Conservation (phyloP, 2,797 vertebrate genomes). For the Limosa lapponica region DNA sequence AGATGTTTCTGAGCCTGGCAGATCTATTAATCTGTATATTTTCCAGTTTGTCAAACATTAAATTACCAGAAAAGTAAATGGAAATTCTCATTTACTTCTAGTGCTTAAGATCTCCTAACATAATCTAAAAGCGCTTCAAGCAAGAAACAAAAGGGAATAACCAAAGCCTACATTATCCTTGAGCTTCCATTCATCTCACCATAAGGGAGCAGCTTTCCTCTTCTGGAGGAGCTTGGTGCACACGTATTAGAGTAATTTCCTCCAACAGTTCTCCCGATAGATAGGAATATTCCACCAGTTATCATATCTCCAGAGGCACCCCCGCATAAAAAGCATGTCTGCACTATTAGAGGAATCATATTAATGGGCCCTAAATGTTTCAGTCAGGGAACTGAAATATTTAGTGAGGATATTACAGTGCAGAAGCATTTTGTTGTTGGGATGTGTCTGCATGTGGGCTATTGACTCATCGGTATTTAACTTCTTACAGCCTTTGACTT, state of each 20-base stretch:
- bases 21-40: slow-evolving; percentile 68
- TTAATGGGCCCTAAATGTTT: slow-evolving; percentile 53
- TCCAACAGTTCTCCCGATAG: slow-evolving; percentile 35
- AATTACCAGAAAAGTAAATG: slow-evolving; percentile 67
- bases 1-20: slow-evolving; percentile 40
- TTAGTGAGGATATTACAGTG: neutral
- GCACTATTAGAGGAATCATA: slow-evolving; percentile 30
- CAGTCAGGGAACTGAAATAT: slow-evolving; percentile 26
- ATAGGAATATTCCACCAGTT: slow-evolving; percentile 31
- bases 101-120: slow-evolving; percentile 27
- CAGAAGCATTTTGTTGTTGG: slow-evolving; percentile 7
- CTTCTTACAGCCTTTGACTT: slow-evolving; percentile 18
- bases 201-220: neutral
- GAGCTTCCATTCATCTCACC: slow-evolving; percentile 37
- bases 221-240: slow-evolving; percentile 23
- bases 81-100: slow-evolving; percentile 59
- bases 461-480: slow-evolving; percentile 25
- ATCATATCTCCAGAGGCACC: neutral
- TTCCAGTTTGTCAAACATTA: slow-evolving; percentile 67
- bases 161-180: slow-evolving; percentile 4
- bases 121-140: slow-evolving; percentile 55
- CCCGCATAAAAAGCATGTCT: slow-evolving; percentile 42
- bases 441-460: neutral
- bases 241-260: slow-evolving; percentile 41
- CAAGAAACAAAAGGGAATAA: slow-evolving; percentile 52